phyloP scores from a whole-genome alignment of 2,113 vertebrate species.

The Pteronura brasiliensis region DNA sequence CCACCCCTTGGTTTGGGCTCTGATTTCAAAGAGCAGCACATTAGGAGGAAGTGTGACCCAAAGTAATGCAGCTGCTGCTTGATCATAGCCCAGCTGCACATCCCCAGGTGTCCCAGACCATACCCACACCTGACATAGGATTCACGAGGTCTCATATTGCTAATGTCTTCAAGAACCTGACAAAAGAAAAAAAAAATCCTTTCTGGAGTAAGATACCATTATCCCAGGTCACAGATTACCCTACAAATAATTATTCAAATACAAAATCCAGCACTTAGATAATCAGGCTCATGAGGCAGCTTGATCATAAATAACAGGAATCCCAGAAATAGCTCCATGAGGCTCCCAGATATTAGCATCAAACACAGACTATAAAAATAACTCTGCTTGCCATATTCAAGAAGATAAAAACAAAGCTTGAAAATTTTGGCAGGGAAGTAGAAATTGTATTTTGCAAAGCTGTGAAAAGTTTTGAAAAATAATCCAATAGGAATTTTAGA shows the following conservation, averaged over 20 bases:
- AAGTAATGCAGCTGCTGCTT: background rate
- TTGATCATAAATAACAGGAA: background rate
- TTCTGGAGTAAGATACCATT: background rate
- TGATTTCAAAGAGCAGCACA: background rate
- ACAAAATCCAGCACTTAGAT: background rate
- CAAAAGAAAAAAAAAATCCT: background rate
- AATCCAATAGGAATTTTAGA: background rate
- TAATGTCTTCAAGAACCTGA: background rate
- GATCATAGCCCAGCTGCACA: background rate
- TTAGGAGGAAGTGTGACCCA: background rate
- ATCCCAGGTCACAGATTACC: background rate
- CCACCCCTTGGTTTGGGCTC: background rate
- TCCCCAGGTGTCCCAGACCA: background rate
- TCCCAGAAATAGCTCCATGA: background rate
- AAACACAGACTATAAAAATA: background rate
- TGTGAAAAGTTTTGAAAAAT: background rate
- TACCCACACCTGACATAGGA: background rate
- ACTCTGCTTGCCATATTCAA: background rate
- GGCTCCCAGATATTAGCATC: background rate
- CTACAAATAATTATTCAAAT: background rate
- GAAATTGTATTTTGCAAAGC: background rate
- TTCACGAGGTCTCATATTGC: background rate
- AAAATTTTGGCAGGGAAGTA: background rate
- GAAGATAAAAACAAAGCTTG: background rate
- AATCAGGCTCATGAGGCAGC: background rate